Base-by-base conservation (phyloP, 2,797 vertebrate genomes). In the Sardinella longiceps region DNA sequence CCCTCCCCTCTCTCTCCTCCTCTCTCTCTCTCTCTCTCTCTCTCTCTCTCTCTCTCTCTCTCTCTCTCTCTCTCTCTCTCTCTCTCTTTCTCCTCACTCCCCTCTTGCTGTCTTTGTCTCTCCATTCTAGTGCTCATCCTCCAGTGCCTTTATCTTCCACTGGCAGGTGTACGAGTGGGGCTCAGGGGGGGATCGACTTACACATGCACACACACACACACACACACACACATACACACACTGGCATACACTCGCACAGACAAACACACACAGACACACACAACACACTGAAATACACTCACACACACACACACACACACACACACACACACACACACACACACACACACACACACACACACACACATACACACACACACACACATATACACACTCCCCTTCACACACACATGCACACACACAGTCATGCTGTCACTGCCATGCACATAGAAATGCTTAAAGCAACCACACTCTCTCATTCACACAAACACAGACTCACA, bases 91-190 rank as follows among this genome's bases (percentile, higher is more conserved):
- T 88, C 43, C 43, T 11, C 28, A 45, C n/a, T 39, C 33, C 84
- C 30, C 6, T 45, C 30, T 46, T 7, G 1, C 33, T 12, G 87
- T 90, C 93, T 94, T 90, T 87, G 88, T 92, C 94, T 90, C 63
- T 33, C 63, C 63, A 66, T 66, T 33, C 89, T 92, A 93, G 94
- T 89, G 91, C 90, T 88, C 89, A 92, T 91, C 93, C 93, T 93
- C 92, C 90, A 84, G 86, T 86, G 85, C 88, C 91, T 94, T 94
- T 94, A 93, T 94, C 90, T 89, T 87, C 87, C 86, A 91, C 91
- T 94, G 93, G 92, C 93, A 94, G 92, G 91, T 94, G 91, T 85
- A 90, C 87, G 86, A 81, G 43, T 81, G 83, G 86, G 86, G 48
- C 89, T 87, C 87, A 88, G 85, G 85, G 87, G 87, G 87, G 85